Conservation (phyloP, 2,113 vertebrate species). For the Tiliqua scincoides region DNA sequence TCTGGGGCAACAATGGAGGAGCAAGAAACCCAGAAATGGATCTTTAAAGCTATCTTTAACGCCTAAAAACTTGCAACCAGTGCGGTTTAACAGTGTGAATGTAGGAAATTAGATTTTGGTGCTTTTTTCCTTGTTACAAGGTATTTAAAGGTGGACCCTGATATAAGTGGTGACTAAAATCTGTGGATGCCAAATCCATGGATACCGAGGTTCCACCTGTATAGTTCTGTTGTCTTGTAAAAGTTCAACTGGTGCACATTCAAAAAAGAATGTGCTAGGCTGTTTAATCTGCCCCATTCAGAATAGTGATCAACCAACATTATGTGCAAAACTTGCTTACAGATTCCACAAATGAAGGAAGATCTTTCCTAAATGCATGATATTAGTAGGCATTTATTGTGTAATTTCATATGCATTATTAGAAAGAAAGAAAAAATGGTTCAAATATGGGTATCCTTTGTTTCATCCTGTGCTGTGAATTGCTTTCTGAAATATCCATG, state of each 20-base stretch:
- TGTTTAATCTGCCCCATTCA: neutral
- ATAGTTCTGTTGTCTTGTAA: neutral
- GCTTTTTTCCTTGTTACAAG: too few relatives aligned
- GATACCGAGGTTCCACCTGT: too few relatives aligned
- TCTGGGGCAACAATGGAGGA: too few relatives aligned
- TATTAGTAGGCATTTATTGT: neutral
- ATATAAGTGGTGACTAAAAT: too few relatives aligned
- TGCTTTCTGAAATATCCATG: neutral
- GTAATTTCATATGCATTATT: neutral
- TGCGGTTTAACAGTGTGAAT: too few relatives aligned
- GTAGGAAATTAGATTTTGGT: too few relatives aligned
- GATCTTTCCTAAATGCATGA: neutral
- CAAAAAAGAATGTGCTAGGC: neutral
- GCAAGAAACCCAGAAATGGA: too few relatives aligned
- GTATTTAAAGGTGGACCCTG: too few relatives aligned
- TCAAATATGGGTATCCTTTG: neutral
- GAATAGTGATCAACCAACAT: neutral
- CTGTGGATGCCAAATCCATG: too few relatives aligned
- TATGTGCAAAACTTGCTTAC: constrained; percentile 8
- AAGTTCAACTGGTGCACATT: neutral
- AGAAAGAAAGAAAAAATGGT: too few relatives aligned
- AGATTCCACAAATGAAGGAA: neutral
- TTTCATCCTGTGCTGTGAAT: neutral
- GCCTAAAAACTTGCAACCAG: too few relatives aligned
- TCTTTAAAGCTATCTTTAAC: too few relatives aligned